A percentile compares a stretch with the other conserved stretches of the same genome.
Evolutionary conservation across 2,797 vertebrate genomes (phyloP).

Genomic region (Trichosurus vulpecula): DNA sequence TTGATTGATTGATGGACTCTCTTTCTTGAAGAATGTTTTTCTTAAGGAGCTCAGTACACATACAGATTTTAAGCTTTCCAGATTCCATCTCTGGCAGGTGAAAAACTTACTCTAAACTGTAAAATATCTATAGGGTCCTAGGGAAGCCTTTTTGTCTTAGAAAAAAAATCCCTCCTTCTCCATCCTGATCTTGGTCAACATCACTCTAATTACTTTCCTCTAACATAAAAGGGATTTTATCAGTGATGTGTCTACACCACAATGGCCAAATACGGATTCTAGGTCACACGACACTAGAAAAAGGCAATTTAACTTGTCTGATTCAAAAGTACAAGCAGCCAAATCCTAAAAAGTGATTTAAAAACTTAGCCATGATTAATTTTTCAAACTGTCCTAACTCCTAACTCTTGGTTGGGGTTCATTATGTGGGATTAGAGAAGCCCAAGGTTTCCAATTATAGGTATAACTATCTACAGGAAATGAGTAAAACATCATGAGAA

Average conservation of each 20-base stretch:
- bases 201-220: background rate
- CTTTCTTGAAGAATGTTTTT: background rate
- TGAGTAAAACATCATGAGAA: background rate
- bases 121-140: background rate
- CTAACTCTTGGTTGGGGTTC: background rate
- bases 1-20: background rate
- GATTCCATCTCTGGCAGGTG: background rate
- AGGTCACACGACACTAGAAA: background rate
- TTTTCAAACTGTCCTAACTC: background rate
- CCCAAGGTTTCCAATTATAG: background rate
- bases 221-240: background rate
- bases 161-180: background rate
- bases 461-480: background rate
- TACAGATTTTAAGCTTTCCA: background rate
- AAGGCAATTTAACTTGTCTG: background rate
- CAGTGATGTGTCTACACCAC: background rate
- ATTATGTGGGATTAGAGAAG: background rate
- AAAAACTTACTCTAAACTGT: background rate
- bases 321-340: background rate
- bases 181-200: background rate
- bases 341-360: background rate
- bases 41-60: background rate
- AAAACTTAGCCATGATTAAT: background rate
- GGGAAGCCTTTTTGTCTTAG: background rate
- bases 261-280: background rate